phyloP scores from a whole-genome alignment of 2,113 vertebrate species.

The Thryonomys swinderianus region DNA sequence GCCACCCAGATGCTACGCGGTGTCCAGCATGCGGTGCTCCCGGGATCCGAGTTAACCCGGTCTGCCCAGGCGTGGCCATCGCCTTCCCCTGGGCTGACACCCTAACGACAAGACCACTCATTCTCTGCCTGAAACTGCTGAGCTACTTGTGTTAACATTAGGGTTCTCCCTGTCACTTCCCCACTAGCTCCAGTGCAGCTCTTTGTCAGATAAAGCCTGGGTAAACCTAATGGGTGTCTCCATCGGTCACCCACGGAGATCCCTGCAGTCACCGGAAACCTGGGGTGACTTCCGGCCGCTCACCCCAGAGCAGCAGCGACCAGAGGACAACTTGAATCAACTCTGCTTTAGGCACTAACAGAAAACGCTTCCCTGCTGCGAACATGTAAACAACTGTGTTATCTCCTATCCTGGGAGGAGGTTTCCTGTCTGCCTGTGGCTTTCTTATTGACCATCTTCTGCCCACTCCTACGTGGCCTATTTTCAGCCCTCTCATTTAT shows the following conservation, averaged over 20 bases:
- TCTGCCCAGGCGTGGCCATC: too few species aligned
- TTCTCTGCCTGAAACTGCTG: not conserved
- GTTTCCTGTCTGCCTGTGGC: not conserved
- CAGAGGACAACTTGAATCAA: not conserved
- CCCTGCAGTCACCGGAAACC: not conserved
- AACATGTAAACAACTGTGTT: not conserved
- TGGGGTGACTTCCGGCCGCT: not conserved
- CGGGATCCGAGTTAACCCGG: not conserved
- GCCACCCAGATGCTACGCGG: fast-evolving
- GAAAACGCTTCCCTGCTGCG: not conserved
- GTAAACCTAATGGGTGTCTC: not conserved
- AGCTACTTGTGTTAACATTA: not conserved
- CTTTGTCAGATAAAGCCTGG: not conserved
- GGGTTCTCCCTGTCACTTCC: not conserved
- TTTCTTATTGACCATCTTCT: not conserved
- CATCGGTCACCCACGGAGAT: not conserved
- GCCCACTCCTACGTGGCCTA: too few species aligned
- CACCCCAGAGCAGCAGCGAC: fast-evolving
- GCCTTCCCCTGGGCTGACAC: not conserved
- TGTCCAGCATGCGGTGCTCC: too few species aligned
- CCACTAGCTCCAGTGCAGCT: not conserved
- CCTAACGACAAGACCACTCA: not conserved
- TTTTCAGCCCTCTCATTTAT: not conserved
- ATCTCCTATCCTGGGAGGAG: not conserved
- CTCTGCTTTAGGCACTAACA: not conserved